Evolutionary conservation across 2,797 vertebrate genomes (phyloP).

Genomic region (Galagoides demidoff): DNA sequence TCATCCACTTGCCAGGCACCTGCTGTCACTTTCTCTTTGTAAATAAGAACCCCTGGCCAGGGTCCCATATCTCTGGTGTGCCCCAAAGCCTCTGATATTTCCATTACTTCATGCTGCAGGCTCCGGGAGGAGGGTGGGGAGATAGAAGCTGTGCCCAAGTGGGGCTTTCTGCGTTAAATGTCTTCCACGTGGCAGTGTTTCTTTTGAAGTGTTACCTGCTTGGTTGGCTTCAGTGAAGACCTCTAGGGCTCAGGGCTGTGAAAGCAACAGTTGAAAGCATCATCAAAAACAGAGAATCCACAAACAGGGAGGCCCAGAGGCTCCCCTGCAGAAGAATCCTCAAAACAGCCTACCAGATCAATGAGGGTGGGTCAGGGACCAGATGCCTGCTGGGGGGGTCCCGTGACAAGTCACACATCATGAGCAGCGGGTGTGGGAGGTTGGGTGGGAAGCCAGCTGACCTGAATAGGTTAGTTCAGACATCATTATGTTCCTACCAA

Average conservation of each 20-base stretch:
- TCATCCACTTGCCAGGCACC: background rate
- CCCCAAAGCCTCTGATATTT: constrained; percentile 1
- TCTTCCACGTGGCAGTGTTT: constrained; percentile 18
- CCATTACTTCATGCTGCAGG: background rate
- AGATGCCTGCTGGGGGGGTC: background rate
- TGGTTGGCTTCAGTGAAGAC: constrained; percentile 63
- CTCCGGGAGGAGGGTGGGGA: background rate
- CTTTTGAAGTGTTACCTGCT: constrained; percentile 62
- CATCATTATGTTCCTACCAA: constrained; percentile 5
- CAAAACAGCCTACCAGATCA: background rate
- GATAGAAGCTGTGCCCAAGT: constrained; percentile 59
- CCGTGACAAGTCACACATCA: background rate
- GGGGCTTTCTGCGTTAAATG: background rate
- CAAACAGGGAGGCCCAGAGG: background rate
- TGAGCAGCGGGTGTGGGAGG: background rate
- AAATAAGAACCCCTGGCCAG: background rate
- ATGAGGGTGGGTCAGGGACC: background rate
- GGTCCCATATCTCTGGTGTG: background rate
- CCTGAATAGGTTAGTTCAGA: background rate
- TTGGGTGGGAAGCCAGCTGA: background rate
- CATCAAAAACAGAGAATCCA: background rate
- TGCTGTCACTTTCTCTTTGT: background rate
- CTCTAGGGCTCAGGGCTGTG: constrained; percentile 41
- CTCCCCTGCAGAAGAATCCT: background rate
- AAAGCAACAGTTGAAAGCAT: constrained; percentile 57